phyloP scores from a whole-genome alignment of 1,140 invertebrate genomes.

The Phymorhynchus buccinoides region DNA sequence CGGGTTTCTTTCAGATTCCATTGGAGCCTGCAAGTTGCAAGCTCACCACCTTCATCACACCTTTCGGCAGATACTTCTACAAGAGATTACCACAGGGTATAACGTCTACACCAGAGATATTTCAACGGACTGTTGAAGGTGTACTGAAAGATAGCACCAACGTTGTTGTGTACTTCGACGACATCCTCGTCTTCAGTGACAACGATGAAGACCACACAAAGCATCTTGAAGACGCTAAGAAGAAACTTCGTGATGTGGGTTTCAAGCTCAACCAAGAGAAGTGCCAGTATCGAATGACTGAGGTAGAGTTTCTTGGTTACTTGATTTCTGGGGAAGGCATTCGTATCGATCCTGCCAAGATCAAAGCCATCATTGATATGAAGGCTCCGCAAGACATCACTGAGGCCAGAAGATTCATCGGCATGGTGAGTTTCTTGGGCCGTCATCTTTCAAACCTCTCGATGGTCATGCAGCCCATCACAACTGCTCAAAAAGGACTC shows the following conservation, averaged over 20 bases:
- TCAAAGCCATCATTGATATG: constrained; percentile 41
- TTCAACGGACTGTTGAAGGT: constrained; percentile 43
- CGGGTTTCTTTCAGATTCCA: constrained; percentile 87
- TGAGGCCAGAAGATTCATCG: constrained; percentile 51
- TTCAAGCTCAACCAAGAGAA: constrained; percentile 31
- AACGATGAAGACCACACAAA: constrained; percentile 46
- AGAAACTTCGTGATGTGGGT: constrained; percentile 37
- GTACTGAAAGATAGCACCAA: constrained; percentile 36
- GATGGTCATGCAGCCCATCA: constrained; percentile 24
- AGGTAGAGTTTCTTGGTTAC: constrained; percentile 27
- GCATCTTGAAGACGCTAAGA: constrained; percentile 37
- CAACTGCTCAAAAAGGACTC: constrained; percentile 32
- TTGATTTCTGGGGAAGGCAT: constrained; percentile 27
- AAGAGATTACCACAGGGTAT: constrained; percentile 46
- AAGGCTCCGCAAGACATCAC: constrained; percentile 34
- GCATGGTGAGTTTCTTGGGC: constrained; percentile 69
- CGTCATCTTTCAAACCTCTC: constrained; percentile 54
- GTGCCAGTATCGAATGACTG: background rate
- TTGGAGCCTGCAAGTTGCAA: constrained; percentile 87
- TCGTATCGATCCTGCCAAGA: background rate
- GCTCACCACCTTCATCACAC: constrained; percentile 81
- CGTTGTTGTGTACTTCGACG: constrained; percentile 35
- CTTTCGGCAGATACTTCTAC: constrained; percentile 47
- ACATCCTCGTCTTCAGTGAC: constrained; percentile 47
- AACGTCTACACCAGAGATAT: constrained; percentile 42